Conservation (phyloP, 2,888 invertebrate genomes). For the Agrochola circellaris region DNA sequence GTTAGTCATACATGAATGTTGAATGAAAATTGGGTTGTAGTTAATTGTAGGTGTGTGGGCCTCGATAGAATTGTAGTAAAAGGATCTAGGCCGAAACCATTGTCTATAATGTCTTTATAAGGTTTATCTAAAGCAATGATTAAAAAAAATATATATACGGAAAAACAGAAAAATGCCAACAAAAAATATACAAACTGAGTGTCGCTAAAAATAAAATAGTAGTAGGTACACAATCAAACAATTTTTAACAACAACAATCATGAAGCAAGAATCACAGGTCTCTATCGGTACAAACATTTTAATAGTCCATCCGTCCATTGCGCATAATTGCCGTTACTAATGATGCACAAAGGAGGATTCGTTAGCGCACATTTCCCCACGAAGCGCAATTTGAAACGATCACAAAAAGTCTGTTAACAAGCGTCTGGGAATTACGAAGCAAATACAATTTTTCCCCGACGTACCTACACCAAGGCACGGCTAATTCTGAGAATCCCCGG, state of each 20-base stretch:
- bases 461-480: constrained; percentile 9
- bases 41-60: constrained; percentile 10
- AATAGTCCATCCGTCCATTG: constrained; percentile 36
- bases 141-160: not conserved
- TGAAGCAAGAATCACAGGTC: constrained; percentile 23
- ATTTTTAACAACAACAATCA: constrained; percentile 16
- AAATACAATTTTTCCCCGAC: constrained; percentile 59
- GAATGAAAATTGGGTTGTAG: constrained; percentile 9
- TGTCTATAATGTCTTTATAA: not conserved
- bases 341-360: constrained; percentile 61
- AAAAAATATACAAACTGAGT: not conserved
- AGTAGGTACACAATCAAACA: constrained; percentile 1
- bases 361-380: constrained; percentile 61
- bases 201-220: constrained; percentile 13
- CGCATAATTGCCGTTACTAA: constrained; percentile 55
- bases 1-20: constrained; percentile 16
- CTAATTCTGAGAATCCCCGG: constrained; percentile 6
- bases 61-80: not conserved
- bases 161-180: not conserved
- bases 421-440: constrained; percentile 64
- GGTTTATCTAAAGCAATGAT: not conserved
- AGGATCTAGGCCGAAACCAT: not conserved
- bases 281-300: constrained; percentile 8
- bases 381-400: constrained; percentile 65
- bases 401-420: constrained; percentile 66